phyloP scores from a whole-genome alignment of 2,113 vertebrate species.

The Sciurus niger region DNA sequence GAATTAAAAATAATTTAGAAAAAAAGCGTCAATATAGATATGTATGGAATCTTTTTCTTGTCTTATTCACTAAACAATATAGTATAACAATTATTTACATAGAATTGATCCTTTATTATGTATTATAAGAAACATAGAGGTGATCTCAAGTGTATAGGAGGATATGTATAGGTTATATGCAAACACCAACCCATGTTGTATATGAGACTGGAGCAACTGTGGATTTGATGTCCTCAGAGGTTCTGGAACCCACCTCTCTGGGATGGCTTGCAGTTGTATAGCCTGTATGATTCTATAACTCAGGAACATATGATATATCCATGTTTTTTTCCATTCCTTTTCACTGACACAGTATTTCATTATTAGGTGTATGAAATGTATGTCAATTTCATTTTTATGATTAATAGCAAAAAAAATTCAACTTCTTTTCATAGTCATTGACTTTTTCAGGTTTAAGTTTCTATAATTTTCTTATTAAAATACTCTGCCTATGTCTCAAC shows the following conservation, averaged over 20 bases:
- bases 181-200: too few species aligned
- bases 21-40: too few species aligned
- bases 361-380: neutral
- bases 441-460: neutral
- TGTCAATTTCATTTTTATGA: neutral
- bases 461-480: neutral
- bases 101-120: neutral
- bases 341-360: neutral
- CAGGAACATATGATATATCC: neutral
- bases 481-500: neutral
- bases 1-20: neutral
- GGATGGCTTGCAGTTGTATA: neutral
- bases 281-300: neutral
- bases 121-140: neutral
- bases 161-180: neutral
- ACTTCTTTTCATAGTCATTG: neutral
- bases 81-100: neutral
- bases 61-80: neutral
- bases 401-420: neutral
- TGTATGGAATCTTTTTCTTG: too few species aligned
- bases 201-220: neutral
- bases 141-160: neutral
- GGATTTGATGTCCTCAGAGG: neutral
- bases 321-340: neutral
- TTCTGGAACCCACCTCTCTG: neutral